A percentile compares a stretch with the other conserved stretches of the same genome.
Evolutionary conservation across 2,888 invertebrate species (phyloP).

Genomic region (Oegoconia quadripuncta): DNA sequence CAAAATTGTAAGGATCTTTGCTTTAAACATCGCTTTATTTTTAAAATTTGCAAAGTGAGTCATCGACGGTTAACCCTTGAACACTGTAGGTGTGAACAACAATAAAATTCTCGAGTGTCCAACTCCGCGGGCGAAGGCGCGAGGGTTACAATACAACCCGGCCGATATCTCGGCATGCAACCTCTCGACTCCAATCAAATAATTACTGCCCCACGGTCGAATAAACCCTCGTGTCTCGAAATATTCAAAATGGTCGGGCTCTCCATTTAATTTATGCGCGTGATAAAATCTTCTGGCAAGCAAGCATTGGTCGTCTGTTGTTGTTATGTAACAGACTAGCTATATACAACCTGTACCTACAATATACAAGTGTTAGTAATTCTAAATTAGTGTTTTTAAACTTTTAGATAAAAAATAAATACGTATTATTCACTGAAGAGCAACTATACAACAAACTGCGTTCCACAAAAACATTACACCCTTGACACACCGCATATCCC

Average conservation of each 20-base stretch:
- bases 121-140: slow-evolving; percentile 46
- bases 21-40: too few species aligned
- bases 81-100: slow-evolving; percentile 63
- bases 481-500: slow-evolving; percentile 76
- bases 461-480: slow-evolving; percentile 73
- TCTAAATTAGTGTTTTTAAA: not conserved
- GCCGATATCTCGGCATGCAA: slow-evolving; percentile 67
- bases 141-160: slow-evolving; percentile 52
- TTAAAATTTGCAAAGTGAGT: not conserved
- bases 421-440: slow-evolving; percentile 43
- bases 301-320: too few species aligned
- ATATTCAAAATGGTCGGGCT: slow-evolving; percentile 74
- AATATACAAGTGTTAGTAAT: not conserved
- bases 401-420: not conserved
- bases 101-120: slow-evolving; percentile 52
- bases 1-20: too few species aligned
- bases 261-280: slow-evolving; percentile 51
- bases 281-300: slow-evolving; percentile 55
- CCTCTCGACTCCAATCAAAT: slow-evolving; percentile 78
- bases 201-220: slow-evolving; percentile 76
- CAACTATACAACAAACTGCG: slow-evolving; percentile 42
- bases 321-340: too few species aligned
- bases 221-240: slow-evolving; percentile 59
- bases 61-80: slow-evolving; percentile 58
- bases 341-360: too few species aligned